Evolutionary conservation across 2,888 invertebrate species (phyloP).

Genomic region (Drosophila mulleri): DNA sequence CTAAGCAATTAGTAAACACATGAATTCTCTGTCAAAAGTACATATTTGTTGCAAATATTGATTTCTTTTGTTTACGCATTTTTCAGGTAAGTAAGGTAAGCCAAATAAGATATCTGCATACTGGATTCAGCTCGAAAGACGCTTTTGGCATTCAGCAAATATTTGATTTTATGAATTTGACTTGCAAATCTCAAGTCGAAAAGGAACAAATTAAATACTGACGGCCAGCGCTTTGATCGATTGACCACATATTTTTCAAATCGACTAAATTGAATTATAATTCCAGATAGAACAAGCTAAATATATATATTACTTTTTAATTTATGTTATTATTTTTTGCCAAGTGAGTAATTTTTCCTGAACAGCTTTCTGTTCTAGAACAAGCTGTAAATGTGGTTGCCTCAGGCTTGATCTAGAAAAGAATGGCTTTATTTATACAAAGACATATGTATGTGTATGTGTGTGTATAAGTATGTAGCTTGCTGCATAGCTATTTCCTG

Average conservation of each 20-base stretch:
- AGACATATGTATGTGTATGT: slow-evolving; percentile 1
- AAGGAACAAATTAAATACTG: not conserved
- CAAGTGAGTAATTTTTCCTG: slow-evolving; percentile 15
- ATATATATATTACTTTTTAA: not conserved
- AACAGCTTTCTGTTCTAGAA: slow-evolving; percentile 15
- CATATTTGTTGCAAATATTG: slow-evolving; percentile 45
- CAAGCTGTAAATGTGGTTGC: slow-evolving; percentile 16
- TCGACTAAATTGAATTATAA: slow-evolving; percentile 15
- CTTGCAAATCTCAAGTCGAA: slow-evolving; percentile 38
- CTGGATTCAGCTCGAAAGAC: not conserved
- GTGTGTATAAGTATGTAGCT: slow-evolving; percentile 16
- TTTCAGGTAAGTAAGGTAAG: slow-evolving; percentile 11
- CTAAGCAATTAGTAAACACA: slow-evolving; percentile 1
- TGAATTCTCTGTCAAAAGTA: not conserved
- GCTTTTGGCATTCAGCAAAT: slow-evolving; percentile 31
- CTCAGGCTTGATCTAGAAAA: slow-evolving; percentile 52
- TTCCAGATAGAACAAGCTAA: not conserved
- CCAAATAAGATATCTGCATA: not conserved
- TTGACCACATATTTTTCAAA: slow-evolving; percentile 10
- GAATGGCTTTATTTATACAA: slow-evolving; percentile 36
- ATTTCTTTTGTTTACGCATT: not conserved
- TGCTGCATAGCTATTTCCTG: slow-evolving; percentile 68
- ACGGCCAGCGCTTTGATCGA: slow-evolving; percentile 27
- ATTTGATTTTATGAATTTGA: slow-evolving; percentile 39
- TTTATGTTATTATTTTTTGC: not conserved